These are phyloP conservation scores for Pararge aegeria DNA, from an alignment of 1,140 invertebrate species.

Conservation along the genomic window DNA sequence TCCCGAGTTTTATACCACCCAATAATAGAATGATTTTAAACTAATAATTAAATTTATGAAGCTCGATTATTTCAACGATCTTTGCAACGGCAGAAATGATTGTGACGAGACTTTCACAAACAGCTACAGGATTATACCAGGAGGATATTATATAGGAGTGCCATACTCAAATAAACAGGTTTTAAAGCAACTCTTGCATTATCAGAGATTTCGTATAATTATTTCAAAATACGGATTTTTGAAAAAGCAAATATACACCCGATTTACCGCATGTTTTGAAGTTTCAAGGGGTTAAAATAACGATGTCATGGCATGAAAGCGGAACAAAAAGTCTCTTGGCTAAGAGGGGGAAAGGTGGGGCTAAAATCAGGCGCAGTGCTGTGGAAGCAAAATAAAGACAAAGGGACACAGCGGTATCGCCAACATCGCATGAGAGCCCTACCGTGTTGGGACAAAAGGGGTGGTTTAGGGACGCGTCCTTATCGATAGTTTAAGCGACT, in stretches of 20 bases:
- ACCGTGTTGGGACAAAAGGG: slow-evolving; percentile 26
- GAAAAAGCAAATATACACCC: neutral
- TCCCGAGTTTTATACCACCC: too few species aligned
- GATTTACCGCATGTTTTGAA: slow-evolving; percentile 5
- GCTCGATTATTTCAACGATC: too few species aligned
- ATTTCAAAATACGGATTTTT: too few species aligned
- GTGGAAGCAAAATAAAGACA: slow-evolving; percentile 36
- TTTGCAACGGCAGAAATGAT: too few species aligned
- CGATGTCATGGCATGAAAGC: slow-evolving; percentile 33
- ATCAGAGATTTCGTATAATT: too few species aligned
- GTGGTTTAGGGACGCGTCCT: slow-evolving; percentile 16
- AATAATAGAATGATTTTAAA: too few species aligned
- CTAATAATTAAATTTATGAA: too few species aligned
- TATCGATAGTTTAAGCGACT: slow-evolving; percentile 13
- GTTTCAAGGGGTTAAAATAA: slow-evolving; percentile 35
- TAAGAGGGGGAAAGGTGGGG: slow-evolving; percentile 14
- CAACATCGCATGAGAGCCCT: slow-evolving; percentile 34
- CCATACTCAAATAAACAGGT: too few species aligned
- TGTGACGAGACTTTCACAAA: too few species aligned
- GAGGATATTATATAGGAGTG: too few species aligned
- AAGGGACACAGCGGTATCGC: slow-evolving; percentile 32
- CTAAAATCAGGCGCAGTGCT: slow-evolving; percentile 36
- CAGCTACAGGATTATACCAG: too few species aligned
- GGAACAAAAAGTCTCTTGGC: slow-evolving; percentile 32
- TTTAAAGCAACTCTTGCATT: too few species aligned